Percentiles rank a stretch among this genome's conserved stretches.
Conservation (phyloP, 2,888 invertebrate species). For the Branchellion lobata region DNA sequence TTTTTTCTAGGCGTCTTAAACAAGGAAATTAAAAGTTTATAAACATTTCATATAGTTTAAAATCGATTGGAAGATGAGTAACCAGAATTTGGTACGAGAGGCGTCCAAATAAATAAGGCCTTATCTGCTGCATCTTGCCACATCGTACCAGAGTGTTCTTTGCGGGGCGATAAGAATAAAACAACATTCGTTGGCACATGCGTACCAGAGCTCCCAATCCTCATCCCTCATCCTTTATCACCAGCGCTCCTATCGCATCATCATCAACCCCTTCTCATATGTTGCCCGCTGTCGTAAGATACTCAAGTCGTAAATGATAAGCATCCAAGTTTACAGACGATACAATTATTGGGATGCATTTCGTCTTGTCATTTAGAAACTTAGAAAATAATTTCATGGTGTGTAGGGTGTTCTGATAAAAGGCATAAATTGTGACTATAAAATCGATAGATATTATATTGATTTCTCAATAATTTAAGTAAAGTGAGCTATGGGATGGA, state of each 20-base stretch:
- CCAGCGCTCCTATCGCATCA: not conserved
- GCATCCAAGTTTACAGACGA: too few relatives aligned
- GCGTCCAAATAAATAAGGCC: not conserved
- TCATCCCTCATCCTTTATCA: not conserved
- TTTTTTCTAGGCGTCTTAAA: not conserved
- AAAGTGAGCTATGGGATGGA: too few relatives aligned
- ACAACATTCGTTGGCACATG: not conserved
- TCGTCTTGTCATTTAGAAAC: too few relatives aligned
- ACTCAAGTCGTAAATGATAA: too few relatives aligned
- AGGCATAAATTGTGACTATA: too few relatives aligned
- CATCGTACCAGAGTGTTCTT: not conserved
- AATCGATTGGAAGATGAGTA: not conserved
- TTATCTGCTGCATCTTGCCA: not conserved
- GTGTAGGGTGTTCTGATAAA: too few relatives aligned
- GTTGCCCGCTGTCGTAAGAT: too few relatives aligned
- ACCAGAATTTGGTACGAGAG: not conserved
- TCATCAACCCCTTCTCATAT: not conserved
- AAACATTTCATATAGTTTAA: not conserved
- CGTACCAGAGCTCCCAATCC: not conserved
- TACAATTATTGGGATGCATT: too few relatives aligned
- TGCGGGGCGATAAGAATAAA: not conserved
- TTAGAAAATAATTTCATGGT: too few relatives aligned
- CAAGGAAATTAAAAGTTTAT: too few relatives aligned
- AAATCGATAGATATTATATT: too few relatives aligned
- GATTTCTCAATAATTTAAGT: too few relatives aligned